Conservation (phyloP, 1,140 invertebrate species). For the Ips typographus region DNA sequence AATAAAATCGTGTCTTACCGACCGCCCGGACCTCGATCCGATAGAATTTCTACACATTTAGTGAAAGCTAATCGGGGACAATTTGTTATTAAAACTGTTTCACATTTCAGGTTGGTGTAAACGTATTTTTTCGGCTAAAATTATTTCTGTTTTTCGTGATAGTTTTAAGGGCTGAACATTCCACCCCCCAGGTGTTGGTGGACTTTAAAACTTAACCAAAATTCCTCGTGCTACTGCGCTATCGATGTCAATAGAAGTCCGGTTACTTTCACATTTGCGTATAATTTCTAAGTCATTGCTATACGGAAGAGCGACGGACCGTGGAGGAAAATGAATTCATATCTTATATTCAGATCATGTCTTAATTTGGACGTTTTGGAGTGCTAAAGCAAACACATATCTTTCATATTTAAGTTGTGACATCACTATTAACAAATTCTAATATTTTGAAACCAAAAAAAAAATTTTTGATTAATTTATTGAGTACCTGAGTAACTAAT, state of each 20-base stretch:
- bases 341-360: neutral
- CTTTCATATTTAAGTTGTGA: too few relatives aligned
- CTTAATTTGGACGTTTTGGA: too few relatives aligned
- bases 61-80: neutral
- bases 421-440: too few relatives aligned
- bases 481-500: too few relatives aligned
- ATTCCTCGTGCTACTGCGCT: neutral
- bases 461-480: too few relatives aligned
- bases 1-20: constrained; percentile 4
- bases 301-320: neutral
- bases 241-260: constrained; percentile 4
- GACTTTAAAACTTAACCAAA: neutral
- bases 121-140: neutral
- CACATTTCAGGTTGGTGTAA: neutral
- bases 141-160: neutral
- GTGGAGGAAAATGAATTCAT: neutral
- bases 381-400: too few relatives aligned
- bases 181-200: neutral
- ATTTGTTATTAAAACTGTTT: neutral
- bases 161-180: neutral
- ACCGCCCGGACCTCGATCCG: neutral
- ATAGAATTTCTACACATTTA: neutral
- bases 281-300: too few relatives aligned
- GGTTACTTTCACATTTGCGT: constrained; percentile 1
- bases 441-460: too few relatives aligned